These are phyloP conservation scores for Hippopotamyrus pictus DNA, from an alignment of 2,797 vertebrate genomes.

Conservation along the genomic window DNA sequence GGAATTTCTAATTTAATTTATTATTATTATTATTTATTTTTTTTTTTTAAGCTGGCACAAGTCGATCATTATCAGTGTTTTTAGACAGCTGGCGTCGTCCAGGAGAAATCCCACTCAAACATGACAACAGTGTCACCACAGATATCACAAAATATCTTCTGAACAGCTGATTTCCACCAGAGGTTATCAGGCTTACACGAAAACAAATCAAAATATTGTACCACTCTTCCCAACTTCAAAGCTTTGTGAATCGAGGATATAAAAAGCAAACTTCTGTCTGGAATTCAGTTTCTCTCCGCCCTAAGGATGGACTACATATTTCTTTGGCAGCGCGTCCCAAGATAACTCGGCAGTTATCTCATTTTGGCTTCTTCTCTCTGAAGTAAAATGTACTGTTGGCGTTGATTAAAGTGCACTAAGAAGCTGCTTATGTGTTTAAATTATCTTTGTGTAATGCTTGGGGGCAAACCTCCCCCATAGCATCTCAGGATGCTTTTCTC, in stretches of 20 bases:
- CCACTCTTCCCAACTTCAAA: not conserved
- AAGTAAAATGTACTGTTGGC: constrained; percentile 61
- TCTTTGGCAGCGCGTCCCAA: constrained; percentile 62
- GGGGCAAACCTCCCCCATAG: constrained; percentile 60
- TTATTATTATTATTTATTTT: not conserved
- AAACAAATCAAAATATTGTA: constrained; percentile 2
- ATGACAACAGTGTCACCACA: not conserved
- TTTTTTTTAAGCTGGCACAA: not conserved
- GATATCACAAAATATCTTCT: constrained; percentile 6
- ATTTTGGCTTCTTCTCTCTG: constrained; percentile 56
- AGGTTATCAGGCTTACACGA: not conserved
- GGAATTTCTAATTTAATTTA: not conserved
- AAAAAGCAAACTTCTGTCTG: constrained; percentile 64
- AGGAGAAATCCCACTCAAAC: not conserved
- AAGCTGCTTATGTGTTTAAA: constrained; percentile 75
- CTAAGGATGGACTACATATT: constrained; percentile 57
- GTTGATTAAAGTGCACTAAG: constrained; percentile 69
- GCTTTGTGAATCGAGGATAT: constrained; percentile 17
- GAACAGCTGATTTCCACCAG: not conserved
- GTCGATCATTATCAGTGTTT: constrained; percentile 6
- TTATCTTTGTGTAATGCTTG: constrained; percentile 64
- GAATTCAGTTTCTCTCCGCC: constrained; percentile 70
- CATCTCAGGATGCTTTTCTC: constrained; percentile 63
- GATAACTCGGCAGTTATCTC: constrained; percentile 65
- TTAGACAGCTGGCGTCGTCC: not conserved